These are phyloP conservation scores for Chironomus striatipennis DNA, from an alignment of 1,140 invertebrate species.

Conservation along the genomic window DNA sequence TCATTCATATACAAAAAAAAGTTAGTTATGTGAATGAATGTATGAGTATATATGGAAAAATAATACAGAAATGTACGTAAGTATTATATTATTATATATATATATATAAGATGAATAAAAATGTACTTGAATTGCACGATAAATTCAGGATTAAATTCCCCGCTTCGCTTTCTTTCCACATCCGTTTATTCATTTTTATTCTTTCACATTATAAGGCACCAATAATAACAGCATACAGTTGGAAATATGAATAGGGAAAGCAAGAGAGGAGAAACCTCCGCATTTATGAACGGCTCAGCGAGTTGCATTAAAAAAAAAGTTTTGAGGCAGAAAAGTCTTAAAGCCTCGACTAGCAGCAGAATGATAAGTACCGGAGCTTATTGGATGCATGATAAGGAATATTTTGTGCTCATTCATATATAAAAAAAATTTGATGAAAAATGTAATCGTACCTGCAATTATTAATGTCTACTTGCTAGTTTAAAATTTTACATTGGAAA, in stretches of 20 bases:
- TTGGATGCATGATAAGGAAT: no score
- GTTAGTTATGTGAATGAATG: constrained; percentile 13
- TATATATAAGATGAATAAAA: not conserved
- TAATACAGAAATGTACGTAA: no score
- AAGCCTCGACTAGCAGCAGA: no score
- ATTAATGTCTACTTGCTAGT: no score
- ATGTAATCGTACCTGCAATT: no score
- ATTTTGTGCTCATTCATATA: no score
- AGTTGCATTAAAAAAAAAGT: not conserved
- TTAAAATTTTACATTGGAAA: no score
- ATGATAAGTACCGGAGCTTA: no score
- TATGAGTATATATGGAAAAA: constrained; percentile 5
- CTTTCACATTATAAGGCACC: not conserved
- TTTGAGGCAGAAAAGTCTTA: no score
- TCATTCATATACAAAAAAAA: not conserved
- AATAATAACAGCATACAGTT: not conserved
- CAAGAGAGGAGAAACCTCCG: not conserved
- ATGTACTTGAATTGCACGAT: constrained; percentile 8
- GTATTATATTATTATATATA: not conserved
- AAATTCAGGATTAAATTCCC: constrained; percentile 2
- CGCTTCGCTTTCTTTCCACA: not conserved
- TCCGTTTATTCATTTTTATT: not conserved
- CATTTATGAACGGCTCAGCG: not conserved
- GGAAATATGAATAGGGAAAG: not conserved
- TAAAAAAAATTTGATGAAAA: no score